phyloP scores from a whole-genome alignment of 2,113 vertebrate genomes.

The Hystrix cristata region DNA sequence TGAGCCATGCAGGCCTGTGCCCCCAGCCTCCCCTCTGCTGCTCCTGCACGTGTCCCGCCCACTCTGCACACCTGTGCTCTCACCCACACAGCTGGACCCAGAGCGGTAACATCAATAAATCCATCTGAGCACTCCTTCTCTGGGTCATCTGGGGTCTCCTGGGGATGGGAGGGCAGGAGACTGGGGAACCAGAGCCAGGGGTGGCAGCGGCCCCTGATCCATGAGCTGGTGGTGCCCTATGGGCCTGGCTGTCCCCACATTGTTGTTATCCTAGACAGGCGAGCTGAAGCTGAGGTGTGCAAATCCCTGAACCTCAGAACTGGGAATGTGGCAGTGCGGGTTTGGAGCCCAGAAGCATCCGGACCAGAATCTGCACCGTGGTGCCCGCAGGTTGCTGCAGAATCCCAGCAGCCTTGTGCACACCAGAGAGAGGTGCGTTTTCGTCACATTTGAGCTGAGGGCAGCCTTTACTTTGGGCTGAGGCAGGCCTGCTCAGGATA shows the following conservation, averaged over 20 bases:
- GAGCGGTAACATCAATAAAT: slow-evolving; percentile 68
- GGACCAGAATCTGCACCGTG: fast-evolving
- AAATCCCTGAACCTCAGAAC: fast-evolving
- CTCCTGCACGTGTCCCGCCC: not conserved
- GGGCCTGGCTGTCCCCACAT: fast-evolving
- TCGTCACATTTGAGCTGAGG: not conserved
- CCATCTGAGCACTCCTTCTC: not conserved
- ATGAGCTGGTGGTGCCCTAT: not conserved
- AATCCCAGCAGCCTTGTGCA: fast-evolving
- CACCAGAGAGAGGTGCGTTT: too few species aligned
- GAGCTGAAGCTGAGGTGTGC: not conserved
- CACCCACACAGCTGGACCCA: not conserved
- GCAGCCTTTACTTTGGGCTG: not conserved
- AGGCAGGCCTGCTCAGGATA: not conserved
- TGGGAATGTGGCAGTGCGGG: fast-evolving
- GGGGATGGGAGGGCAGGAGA: not conserved
- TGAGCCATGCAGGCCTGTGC: not conserved
- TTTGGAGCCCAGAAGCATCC: not conserved
- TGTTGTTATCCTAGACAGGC: fast-evolving
- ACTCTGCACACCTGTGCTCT: not conserved
- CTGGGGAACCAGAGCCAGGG: not conserved
- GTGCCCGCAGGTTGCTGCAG: fast-evolving
- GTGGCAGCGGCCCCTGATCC: not conserved
- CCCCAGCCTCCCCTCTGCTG: not conserved
- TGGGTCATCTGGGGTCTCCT: not conserved